phyloP scores from a whole-genome alignment of 2,888 invertebrate genomes.

The Seira ritae region DNA sequence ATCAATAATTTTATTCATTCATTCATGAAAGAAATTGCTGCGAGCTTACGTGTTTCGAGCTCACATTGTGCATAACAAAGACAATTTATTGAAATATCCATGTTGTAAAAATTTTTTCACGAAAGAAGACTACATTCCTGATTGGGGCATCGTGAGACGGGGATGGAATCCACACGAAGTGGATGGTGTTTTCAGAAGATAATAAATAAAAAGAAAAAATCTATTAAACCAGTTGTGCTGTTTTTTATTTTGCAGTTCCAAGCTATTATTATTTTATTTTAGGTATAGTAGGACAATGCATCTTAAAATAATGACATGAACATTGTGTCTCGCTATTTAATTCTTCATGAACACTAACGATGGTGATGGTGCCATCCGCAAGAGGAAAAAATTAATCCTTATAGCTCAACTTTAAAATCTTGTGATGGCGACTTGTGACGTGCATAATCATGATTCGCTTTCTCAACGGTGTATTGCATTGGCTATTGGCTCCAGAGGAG shows the following conservation, averaged over 20 bases:
- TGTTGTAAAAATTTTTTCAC: background rate
- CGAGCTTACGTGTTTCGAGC: too few species aligned
- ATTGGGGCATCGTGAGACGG: conserved; percentile 32
- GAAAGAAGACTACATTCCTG: conserved; percentile 1
- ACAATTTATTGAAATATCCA: background rate
- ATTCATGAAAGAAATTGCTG: too few species aligned
- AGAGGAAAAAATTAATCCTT: conserved; percentile 19
- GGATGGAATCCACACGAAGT: background rate
- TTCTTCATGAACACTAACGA: conserved; percentile 23
- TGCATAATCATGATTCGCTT: too few species aligned
- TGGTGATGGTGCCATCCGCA: too few species aligned
- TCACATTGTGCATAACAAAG: too few species aligned
- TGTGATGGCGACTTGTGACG: too few species aligned
- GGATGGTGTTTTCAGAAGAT: background rate
- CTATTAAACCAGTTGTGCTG: conserved; percentile 39
- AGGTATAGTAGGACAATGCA: too few species aligned
- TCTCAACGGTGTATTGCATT: too few species aligned
- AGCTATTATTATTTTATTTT: too few species aligned
- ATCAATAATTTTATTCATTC: background rate
- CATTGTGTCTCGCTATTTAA: background rate
- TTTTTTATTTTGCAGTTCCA: conserved; percentile 8
- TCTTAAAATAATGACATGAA: too few species aligned
- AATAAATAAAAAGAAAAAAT: conserved; percentile 35
- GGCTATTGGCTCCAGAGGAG: conserved; percentile 17
- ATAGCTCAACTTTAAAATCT: conserved; percentile 28